Evolutionary conservation across 30 jellyfish, hydroid and myxozoan genomes (phyloP).

Genomic region (Cassiopea xamachana): DNA sequence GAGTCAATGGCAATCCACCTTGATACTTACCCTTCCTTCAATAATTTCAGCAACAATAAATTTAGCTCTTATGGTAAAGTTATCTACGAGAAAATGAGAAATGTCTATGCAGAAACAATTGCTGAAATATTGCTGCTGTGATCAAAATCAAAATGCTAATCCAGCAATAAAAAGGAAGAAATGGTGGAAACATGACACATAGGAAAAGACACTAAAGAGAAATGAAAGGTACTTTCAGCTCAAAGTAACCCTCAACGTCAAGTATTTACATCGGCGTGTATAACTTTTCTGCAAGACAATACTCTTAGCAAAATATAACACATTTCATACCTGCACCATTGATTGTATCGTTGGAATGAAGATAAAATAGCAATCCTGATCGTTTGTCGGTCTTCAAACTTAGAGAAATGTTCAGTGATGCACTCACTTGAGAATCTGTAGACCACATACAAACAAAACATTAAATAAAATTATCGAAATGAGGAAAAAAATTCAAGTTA

Average conservation of each 20-base stretch:
- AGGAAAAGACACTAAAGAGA: too few species aligned
- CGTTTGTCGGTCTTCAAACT: conserved; percentile 87
- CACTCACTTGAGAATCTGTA: conserved; percentile 47
- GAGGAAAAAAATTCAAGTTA: not conserved
- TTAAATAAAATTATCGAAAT: too few species aligned
- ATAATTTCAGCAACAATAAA: conserved; percentile 72
- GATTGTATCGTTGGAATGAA: conserved; percentile 70
- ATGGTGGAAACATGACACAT: too few species aligned
- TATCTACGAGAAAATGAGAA: conserved; percentile 7
- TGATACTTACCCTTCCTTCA: conserved; percentile 80
- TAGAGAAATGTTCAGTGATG: conserved; percentile 55
- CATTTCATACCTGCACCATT: conserved; percentile 83
- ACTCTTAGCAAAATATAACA: not conserved
- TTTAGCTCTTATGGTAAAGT: conserved; percentile 35
- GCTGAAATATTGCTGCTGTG: too few species aligned
- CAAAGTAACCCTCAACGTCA: too few species aligned
- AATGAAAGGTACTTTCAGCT: too few species aligned
- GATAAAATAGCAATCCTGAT: conserved; percentile 85
- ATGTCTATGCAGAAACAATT: not conserved
- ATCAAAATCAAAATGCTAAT: too few species aligned
- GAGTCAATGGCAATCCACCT: not conserved
- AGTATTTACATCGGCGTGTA: too few species aligned
- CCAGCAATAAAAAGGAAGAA: too few species aligned
- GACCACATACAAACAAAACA: not conserved
- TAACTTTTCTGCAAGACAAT: too few species aligned